These are phyloP conservation scores for Spodoptera picta DNA, from an alignment of 2,888 invertebrate genomes.

Conservation along the genomic window DNA sequence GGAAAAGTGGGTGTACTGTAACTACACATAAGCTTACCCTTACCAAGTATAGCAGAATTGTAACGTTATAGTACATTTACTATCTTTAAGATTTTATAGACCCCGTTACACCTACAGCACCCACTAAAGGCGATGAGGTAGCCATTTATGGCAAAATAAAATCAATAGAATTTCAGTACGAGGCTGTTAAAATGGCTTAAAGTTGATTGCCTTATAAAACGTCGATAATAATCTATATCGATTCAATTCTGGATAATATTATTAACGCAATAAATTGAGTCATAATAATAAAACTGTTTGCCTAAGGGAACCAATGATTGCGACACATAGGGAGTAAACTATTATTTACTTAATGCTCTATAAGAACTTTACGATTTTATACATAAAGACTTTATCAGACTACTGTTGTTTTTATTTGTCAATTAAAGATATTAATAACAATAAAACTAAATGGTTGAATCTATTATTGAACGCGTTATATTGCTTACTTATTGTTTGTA, in stretches of 20 bases:
- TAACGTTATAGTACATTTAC: neutral
- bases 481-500: no score
- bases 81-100: neutral
- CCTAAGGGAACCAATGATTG: slow-evolving; percentile 48
- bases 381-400: slow-evolving; percentile 40
- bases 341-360: slow-evolving; percentile 49
- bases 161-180: slow-evolving; percentile 29
- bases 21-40: no score
- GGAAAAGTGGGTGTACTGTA: no score
- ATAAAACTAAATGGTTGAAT: no score
- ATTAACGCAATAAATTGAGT: slow-evolving; percentile 55
- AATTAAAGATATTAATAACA: slow-evolving; percentile 6
- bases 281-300: slow-evolving; percentile 56
- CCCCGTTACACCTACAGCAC: neutral
- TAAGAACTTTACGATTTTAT: slow-evolving; percentile 53
- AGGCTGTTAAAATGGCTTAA: slow-evolving; percentile 29
- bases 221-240: slow-evolving; percentile 53
- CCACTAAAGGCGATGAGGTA: slow-evolving; percentile 4
- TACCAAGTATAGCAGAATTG: no score
- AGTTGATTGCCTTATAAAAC: slow-evolving; percentile 46
- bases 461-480: no score
- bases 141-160: slow-evolving; percentile 19
- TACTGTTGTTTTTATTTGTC: slow-evolving; percentile 39
- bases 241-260: slow-evolving; percentile 55
- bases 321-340: slow-evolving; percentile 48